Evolutionary conservation across 1,140 invertebrate genomes (phyloP).

Genomic region (Mycetomoellerius zeteki): DNA sequence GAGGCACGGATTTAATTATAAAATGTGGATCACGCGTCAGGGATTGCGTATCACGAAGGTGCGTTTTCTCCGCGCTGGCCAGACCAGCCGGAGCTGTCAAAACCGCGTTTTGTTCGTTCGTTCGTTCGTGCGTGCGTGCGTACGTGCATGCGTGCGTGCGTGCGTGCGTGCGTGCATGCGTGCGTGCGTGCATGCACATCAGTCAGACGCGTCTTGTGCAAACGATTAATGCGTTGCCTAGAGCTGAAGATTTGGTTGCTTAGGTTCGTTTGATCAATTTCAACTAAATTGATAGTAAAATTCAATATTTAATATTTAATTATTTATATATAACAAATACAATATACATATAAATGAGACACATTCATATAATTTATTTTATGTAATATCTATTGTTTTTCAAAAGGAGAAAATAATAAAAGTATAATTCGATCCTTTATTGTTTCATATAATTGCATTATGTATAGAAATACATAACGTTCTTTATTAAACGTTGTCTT

Average conservation of each 20-base stretch:
- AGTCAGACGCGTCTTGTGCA: conserved; percentile 22
- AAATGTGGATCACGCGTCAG: conserved; percentile 56
- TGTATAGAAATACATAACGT: neutral
- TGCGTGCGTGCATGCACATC: neutral
- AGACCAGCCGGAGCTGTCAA: conserved; percentile 23
- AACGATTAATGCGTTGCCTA: conserved; percentile 27
- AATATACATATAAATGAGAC: too few species aligned
- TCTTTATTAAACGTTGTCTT: neutral
- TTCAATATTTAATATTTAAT: too few species aligned
- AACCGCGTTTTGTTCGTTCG: neutral
- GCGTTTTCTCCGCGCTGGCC: conserved; percentile 36
- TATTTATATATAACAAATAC: neutral
- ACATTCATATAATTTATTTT: neutral
- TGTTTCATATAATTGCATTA: neutral
- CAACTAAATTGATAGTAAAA: neutral
- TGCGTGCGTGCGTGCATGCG: neutral
- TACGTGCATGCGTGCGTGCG: neutral
- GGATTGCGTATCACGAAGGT: conserved; percentile 40
- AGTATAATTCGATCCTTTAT: neutral
- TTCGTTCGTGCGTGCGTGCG: neutral
- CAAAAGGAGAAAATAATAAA: neutral
- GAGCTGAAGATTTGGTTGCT: conserved; percentile 51
- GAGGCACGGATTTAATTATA: conserved; percentile 69
- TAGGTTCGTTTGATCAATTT: conserved; percentile 70
- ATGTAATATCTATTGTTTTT: neutral